phyloP scores from a whole-genome alignment of 1,140 invertebrate species.

The Pseudomyrmex cubaensis region DNA sequence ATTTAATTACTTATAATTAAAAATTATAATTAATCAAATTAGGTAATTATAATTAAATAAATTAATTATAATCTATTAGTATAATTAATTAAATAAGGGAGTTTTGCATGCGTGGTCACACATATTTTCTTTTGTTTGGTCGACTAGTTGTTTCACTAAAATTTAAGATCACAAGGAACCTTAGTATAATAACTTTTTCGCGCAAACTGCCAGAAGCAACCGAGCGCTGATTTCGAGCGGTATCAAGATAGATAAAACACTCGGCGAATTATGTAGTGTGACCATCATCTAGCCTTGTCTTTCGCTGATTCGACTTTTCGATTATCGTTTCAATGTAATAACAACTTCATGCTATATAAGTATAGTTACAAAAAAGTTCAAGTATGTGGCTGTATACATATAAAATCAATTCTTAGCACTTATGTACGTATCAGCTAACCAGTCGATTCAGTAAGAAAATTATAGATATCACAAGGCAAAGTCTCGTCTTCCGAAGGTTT shows the following conservation, averaged over 20 bases:
- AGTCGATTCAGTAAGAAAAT: slow-evolving; percentile 40
- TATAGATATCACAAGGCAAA: slow-evolving; percentile 59
- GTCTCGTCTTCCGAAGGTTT: neutral
- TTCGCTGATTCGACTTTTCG: neutral
- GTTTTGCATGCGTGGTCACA: neutral
- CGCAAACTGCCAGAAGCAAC: neutral
- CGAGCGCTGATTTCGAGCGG: neutral
- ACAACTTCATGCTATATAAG: slow-evolving; percentile 37
- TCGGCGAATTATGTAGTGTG: neutral
- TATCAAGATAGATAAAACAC: slow-evolving; percentile 9
- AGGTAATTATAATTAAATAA: neutral
- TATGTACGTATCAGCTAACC: slow-evolving; percentile 42
- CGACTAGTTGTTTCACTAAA: neutral
- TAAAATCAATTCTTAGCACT: slow-evolving; percentile 42
- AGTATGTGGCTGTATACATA: slow-evolving; percentile 2
- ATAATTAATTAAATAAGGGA: slow-evolving; percentile 11
- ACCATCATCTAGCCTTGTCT: slow-evolving; percentile 10
- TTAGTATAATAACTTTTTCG: slow-evolving; percentile 1
- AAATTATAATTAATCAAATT: slow-evolving; percentile 25
- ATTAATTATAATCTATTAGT: slow-evolving; percentile 31
- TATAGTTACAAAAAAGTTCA: slow-evolving; percentile 28
- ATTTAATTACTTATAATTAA: slow-evolving; percentile 16
- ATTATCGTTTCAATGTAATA: slow-evolving; percentile 45
- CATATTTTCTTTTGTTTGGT: neutral
- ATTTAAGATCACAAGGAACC: neutral